These are phyloP conservation scores for Eretmochelys imbricata DNA, from an alignment of 2,113 vertebrate genomes.

Conservation along the genomic window DNA sequence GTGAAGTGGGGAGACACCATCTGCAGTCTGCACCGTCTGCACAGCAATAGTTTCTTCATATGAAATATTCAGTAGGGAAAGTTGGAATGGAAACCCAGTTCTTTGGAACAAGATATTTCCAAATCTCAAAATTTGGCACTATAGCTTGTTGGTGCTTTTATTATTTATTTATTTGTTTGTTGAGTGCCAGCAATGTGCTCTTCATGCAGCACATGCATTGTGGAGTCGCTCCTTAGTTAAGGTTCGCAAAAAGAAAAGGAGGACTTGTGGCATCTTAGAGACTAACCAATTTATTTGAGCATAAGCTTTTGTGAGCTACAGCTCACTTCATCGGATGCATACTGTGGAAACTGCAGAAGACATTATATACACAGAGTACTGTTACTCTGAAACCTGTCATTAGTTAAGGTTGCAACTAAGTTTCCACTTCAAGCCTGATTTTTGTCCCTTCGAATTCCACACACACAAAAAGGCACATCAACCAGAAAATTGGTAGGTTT, in stretches of 20 bases:
- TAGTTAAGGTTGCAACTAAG: neutral
- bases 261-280: no score
- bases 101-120: neutral
- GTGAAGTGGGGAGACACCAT: neutral
- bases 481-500: neutral
- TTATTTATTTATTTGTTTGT: neutral
- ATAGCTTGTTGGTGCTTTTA: neutral
- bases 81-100: neutral
- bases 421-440: neutral
- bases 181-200: neutral
- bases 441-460: neutral
- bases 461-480: neutral
- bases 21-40: neutral
- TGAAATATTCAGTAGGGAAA: neutral
- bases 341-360: no score
- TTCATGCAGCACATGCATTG: neutral
- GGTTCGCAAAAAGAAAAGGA: no score
- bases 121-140: neutral
- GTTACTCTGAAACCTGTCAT: no score
- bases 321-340: no score
- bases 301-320: no score
- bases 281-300: no score
- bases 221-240: fast-evolving
- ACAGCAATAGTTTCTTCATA: neutral
- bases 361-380: no score